Conservation (phyloP, 64 coral and sea anemone species). For the Stichodactyla helianthus region DNA sequence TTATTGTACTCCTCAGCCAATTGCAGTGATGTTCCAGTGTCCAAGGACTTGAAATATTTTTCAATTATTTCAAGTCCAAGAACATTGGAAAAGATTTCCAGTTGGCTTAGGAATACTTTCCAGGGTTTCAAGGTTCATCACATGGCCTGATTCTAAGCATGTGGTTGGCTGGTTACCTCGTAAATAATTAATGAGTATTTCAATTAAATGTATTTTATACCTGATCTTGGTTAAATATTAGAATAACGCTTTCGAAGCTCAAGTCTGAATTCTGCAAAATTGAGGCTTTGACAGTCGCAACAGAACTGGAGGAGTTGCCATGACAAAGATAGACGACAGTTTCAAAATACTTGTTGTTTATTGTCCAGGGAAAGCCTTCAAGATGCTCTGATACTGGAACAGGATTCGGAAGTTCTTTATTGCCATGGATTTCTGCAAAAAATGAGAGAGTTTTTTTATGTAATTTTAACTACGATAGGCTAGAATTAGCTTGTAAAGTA, state of each 20-base stretch:
- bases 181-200: too few relatives aligned
- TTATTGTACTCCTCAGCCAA: too few relatives aligned
- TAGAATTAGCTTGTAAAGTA: neutral
- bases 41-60: too few relatives aligned
- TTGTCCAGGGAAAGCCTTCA: neutral
- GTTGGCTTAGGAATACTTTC: too few relatives aligned
- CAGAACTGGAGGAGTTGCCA: neutral
- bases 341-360: conserved; percentile 12
- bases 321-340: conserved; percentile 10
- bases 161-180: too few relatives aligned
- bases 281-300: neutral
- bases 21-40: too few relatives aligned
- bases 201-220: neutral
- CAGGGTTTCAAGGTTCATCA: too few relatives aligned
- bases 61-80: too few relatives aligned
- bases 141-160: too few relatives aligned
- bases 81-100: too few relatives aligned
- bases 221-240: conserved; percentile 14
- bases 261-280: neutral
- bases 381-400: neutral
- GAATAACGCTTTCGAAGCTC: conserved; percentile 4
- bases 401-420: neutral
- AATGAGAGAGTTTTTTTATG: neutral
- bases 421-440: conserved; percentile 2
- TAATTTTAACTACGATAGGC: neutral